These are phyloP conservation scores for Chaetodon trifasciatus DNA, from an alignment of 2,797 vertebrate genomes.

Conservation along the genomic window DNA sequence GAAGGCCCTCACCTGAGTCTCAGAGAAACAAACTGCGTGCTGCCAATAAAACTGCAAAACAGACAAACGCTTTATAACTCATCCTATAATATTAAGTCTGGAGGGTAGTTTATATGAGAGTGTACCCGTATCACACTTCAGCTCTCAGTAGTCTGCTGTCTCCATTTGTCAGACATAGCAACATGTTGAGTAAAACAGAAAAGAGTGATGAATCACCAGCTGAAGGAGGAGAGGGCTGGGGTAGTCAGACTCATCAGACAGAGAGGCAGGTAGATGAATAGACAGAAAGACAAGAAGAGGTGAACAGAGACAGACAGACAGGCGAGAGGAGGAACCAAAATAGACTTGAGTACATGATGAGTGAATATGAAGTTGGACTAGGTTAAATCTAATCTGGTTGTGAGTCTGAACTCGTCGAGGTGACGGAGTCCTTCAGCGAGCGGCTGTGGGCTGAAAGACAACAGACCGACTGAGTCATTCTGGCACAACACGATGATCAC, in stretches of 20 bases:
- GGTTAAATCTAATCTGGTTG: conserved; percentile 8
- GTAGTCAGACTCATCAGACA: neutral
- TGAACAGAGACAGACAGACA: neutral
- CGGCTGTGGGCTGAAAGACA: conserved; percentile 60
- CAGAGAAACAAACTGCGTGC: neutral
- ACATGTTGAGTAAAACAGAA: conserved; percentile 32
- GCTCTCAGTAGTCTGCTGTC: conserved; percentile 1
- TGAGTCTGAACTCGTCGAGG: conserved; percentile 52
- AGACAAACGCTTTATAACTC: neutral
- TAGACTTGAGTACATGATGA: conserved; percentile 13
- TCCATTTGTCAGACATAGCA: conserved; percentile 38
- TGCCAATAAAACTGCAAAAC: conserved; percentile 3
- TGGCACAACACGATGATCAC: conserved; percentile 64
- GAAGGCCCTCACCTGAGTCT: neutral
- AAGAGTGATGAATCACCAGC: conserved; percentile 46
- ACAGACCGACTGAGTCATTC: conserved; percentile 72
- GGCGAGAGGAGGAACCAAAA: conserved; percentile 1
- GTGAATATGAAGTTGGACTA: conserved; percentile 26
- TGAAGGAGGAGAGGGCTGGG: neutral
- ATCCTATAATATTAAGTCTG: conserved; percentile 9
- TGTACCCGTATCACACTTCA: neutral
- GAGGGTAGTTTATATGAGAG: conserved; percentile 5
- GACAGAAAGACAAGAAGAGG: neutral
- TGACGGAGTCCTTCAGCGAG: conserved; percentile 39
- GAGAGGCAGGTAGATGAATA: neutral